Evolutionary conservation across 1,140 invertebrate species (phyloP), one percentile per base, ranked within the genome.

Genomic region (Drosophila paulistorum): DNA sequence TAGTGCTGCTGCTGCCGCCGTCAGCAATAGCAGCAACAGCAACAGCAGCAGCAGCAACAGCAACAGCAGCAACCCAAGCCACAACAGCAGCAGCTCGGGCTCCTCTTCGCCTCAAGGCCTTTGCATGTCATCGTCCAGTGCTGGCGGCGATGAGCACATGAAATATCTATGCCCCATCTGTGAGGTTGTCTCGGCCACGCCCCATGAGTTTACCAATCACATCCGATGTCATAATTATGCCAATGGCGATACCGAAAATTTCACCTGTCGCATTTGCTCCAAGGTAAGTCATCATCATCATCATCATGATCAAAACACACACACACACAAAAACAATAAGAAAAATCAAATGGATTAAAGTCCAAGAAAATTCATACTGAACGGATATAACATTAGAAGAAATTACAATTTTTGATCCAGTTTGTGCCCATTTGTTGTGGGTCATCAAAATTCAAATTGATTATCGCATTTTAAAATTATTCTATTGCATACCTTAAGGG

Each of bases 201-300:
- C 94, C 59, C 94, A 95, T 80, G 94, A 95, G 39, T 95, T 96
- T 81, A 96, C 95, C 9, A 92, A 94, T 39, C 95, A 96, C 89
- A 95, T 96, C 67, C 93, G 95, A 30, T 94, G 93, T 64, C 95
- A 95, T 91, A 95, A 95, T 79, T 93, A 94, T 77, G 81, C 91
- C 55, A 92, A 93, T 42, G 93, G 93, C 51, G 83, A 90, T 51
- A 92, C 92, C n/a, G 93, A 93, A 63, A 93, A 92, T 60, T 94
- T 93, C 83, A 92, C 91, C 41, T 94, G 93, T 74, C 89, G 92
- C 51, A 94, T 94, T 55, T 94, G 93, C 87, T 92, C 80, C 35
- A 94, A 94, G 91, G 93, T 93, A 67, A 87, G 84, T 65, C 30
- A 42, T 1, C n/a, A 30, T 10, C 59, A 13, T 2, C 26, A 23